A percentile compares a stretch with the other conserved stretches of the same genome.
These are phyloP conservation scores for Lutjanus campechanus DNA, from an alignment of 2,797 vertebrate genomes.

Conservation along the genomic window DNA sequence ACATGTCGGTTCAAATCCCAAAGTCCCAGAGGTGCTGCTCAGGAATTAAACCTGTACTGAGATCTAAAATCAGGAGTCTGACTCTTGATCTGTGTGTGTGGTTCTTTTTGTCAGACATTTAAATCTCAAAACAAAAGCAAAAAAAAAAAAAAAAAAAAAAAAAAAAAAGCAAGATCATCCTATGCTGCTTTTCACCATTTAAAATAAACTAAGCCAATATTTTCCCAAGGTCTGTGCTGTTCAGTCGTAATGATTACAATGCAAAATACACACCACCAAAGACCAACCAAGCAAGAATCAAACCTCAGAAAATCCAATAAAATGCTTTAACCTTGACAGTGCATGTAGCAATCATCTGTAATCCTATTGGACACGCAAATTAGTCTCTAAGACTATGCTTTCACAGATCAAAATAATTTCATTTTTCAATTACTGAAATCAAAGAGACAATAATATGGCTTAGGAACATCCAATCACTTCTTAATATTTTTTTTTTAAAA, in stretches of 20 bases:
- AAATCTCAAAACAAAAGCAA: constrained; percentile 18
- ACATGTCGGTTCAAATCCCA: constrained; percentile 14
- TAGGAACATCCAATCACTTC: constrained; percentile 51
- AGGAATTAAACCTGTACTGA: constrained; percentile 17
- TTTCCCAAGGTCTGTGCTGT: constrained; percentile 34
- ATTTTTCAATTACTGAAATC: constrained; percentile 76
- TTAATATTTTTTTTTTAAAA: constrained; percentile 26
- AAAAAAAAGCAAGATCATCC: constrained; percentile 20
- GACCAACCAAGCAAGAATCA: constrained; percentile 55
- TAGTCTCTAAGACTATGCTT: constrained; percentile 63
- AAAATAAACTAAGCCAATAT: constrained; percentile 26
- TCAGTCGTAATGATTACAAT: constrained; percentile 42
- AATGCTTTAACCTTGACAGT: constrained; percentile 75
- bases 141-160: constrained; percentile 20
- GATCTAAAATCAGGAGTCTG: constrained; percentile 10
- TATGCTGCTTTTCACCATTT: constrained; percentile 19
- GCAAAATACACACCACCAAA: constrained; percentile 51
- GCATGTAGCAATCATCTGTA: constrained; percentile 69
- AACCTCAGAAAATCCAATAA: constrained; percentile 69
- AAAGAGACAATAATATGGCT: constrained; percentile 60
- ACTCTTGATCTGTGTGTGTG: constrained; percentile 7
- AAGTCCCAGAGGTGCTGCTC: constrained; percentile 22
- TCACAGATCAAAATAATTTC: constrained; percentile 70
- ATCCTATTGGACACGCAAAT: constrained; percentile 77
- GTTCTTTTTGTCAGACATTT: constrained; percentile 10